phyloP scores from a whole-genome alignment of 2,797 vertebrate genomes.

The Rallus crepitans region DNA sequence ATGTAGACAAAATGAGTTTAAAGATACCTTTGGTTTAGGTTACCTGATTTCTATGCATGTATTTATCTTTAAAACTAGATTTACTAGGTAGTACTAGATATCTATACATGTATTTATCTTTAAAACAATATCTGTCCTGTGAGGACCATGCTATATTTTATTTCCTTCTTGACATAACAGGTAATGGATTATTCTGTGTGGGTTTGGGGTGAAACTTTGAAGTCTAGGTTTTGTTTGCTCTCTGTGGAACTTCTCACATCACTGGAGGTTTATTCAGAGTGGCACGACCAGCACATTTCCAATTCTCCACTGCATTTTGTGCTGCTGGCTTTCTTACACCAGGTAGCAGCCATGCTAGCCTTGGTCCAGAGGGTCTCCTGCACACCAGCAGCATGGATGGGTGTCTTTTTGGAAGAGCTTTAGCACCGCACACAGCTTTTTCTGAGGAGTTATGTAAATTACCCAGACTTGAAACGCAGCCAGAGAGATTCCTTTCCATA shows the following conservation, averaged over 20 bases:
- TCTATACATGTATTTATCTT: neutral
- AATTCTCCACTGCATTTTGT: neutral
- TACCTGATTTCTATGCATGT: neutral
- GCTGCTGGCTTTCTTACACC: neutral
- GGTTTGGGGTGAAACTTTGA: neutral
- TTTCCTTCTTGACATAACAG: neutral
- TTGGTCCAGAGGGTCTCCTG: neutral
- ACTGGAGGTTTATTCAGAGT: neutral
- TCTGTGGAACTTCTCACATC: neutral
- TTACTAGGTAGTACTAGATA: neutral
- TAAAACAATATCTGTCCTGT: neutral
- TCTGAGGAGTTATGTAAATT: neutral
- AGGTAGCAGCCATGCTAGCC: fast-evolving
- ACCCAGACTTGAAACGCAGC: neutral
- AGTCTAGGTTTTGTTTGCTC: neutral
- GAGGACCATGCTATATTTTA: neutral
- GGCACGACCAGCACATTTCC: neutral
- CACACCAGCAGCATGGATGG: neutral
- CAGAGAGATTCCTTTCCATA: neutral
- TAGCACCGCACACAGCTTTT: neutral
- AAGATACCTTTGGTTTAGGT: neutral
- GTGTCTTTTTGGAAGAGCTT: neutral
- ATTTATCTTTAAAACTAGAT: neutral
- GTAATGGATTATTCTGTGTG: neutral
- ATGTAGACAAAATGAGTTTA: neutral